Base-by-base conservation (phyloP, 1,140 invertebrate species). In the Apis laboriosa region DNA sequence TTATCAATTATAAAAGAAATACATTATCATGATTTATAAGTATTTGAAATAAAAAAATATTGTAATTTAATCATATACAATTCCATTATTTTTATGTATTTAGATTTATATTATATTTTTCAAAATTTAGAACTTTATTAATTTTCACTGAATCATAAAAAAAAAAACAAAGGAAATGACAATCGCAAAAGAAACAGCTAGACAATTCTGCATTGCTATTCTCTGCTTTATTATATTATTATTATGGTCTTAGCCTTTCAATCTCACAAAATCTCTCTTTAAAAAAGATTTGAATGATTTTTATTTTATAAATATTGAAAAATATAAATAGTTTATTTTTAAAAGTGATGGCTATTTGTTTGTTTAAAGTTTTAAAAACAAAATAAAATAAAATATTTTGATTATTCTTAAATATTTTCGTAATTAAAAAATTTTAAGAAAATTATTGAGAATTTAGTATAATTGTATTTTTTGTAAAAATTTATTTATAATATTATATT, bases 21-120 rank as follows among this genome's bases (percentile, higher is more conserved):
- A 24, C 17, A 53, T 68, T 67, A 19, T 58, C 19, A 51, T 28
- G 34, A 64, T 49, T 53, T 28, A 74, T 17, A 56, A 64, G 71
- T 71, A 80, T 74, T 80, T 80, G 64, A 24, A 77, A 77, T 77
- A 53, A 66, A 64, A 64, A 53, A 53, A 19, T 34, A 34, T 53
- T 53, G n/a, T 74, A 43, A 74, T n/a, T 74, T 74, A 60, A 61
- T 55, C 21, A 24, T 15, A 74, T 49, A 9, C 9, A 49, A 60
- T 19, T 74, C 34, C 12, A 21, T 19, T 74, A 15, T 49, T 13
- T 61, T 21, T 4, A 13, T 3, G 0, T 74, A 43, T 2, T 70
- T 58, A 73, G 4, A 4, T 72, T 71, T 24, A 9, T 28, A n/a
- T 49, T n/a, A 68, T n/a, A 21, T 11, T 67, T 17, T 28, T 28